Conservation (phyloP, 92 coral and sea anemone genomes). For the Zoanthus solanderi region DNA sequence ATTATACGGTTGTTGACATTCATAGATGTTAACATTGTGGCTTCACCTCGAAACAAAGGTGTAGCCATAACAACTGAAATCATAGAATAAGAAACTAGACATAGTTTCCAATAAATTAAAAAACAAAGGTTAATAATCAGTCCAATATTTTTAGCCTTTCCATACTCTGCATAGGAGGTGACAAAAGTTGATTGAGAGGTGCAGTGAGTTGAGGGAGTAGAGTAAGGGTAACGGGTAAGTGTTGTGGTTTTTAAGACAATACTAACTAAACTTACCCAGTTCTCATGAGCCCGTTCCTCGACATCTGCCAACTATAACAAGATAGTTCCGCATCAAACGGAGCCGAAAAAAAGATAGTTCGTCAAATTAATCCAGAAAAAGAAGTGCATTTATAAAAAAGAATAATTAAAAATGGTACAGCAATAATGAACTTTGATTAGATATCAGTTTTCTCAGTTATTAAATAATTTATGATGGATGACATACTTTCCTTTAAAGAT, state of each 20-base stretch:
- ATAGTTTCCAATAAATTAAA: too few species aligned
- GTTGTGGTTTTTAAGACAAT: neutral
- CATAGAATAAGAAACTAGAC: too few species aligned
- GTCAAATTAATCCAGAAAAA: neutral
- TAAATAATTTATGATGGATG: neutral
- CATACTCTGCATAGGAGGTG: too few species aligned
- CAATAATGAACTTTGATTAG: neutral
- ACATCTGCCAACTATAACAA: constrained; percentile 36
- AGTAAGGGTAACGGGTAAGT: neutral
- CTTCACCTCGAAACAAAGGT: too few species aligned
- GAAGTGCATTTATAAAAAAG: neutral
- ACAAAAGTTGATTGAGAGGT: too few species aligned
- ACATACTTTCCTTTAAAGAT: neutral
- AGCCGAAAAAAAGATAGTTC: neutral
- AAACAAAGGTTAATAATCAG: too few species aligned
- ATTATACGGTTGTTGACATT: too few species aligned
- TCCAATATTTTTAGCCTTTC: too few species aligned
- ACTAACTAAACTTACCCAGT: constrained; percentile 35
- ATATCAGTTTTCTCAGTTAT: neutral
- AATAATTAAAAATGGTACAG: neutral
- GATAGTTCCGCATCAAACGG: constrained; percentile 14
- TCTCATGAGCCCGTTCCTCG: constrained; percentile 36
- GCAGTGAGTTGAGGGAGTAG: neutral
- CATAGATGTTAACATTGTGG: too few species aligned
- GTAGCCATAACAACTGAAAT: too few species aligned